A percentile compares a stretch with the other conserved stretches of the same genome.
Evolutionary conservation across 2,888 invertebrate genomes (phyloP).

Genomic region (Erpobdella octoculata): DNA sequence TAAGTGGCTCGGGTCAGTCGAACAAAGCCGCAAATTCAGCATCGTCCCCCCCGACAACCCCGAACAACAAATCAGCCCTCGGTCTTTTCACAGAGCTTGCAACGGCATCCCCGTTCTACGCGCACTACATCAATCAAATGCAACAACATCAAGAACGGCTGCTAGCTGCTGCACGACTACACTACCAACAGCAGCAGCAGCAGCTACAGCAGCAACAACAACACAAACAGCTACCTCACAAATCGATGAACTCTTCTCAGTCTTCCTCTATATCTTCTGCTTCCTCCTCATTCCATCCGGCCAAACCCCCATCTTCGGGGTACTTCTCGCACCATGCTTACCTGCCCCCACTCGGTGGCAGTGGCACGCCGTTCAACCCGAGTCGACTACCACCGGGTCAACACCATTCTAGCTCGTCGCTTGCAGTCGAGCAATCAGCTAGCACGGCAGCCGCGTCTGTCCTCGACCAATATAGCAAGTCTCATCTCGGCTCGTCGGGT

Average conservation of each 20-base stretch:
- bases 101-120: neutral
- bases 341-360: too few species aligned
- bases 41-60: neutral
- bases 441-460: neutral
- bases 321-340: too few species aligned
- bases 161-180: constrained; percentile 3
- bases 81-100: constrained; percentile 11
- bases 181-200: constrained; percentile 15
- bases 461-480: neutral
- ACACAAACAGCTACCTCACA: constrained; percentile 4
- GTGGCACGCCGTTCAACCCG: neutral
- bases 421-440: neutral
- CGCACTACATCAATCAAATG: neutral
- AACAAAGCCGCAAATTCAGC: neutral
- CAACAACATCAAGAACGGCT: constrained; percentile 19
- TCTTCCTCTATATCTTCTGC: too few species aligned
- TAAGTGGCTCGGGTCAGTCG: too few species aligned
- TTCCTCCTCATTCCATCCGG: neutral
- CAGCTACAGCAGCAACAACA: constrained; percentile 19
- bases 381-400: neutral
- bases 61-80: neutral
- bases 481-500: neutral
- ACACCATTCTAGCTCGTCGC: too few species aligned
- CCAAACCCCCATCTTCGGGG: neutral
- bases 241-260: neutral